Evolutionary conservation across 1,140 invertebrate genomes (phyloP), one percentile per base, ranked within the genome.

Genomic region (Aphis gossypii): DNA sequence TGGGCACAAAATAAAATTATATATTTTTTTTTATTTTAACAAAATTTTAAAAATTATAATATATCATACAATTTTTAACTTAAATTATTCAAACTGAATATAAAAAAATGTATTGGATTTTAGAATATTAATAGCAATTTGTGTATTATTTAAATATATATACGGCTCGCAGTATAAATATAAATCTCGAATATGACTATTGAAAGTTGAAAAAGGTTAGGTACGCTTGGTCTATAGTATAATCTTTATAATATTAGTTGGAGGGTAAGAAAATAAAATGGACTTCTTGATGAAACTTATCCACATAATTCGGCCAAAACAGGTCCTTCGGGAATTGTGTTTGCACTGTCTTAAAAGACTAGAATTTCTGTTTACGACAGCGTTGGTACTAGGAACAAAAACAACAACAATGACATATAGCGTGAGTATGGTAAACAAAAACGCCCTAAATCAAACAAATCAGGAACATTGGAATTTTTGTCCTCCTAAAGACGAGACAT

Each of bases 401-500:
- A 89, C 87, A 89, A 89, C 8, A 54, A 89, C 87, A 54, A 89
- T 48, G 23, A 35, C 20, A 76, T 76, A 76, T 76, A 51, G 25
- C 51, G 8, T 46, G 84, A 11, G 25, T 44, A 87, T 30, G 30
- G 84, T n/a, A 87, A 89, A 89, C 48, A 54, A 89, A 46, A 56
- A n/a, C 8, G n/a, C 35, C 87, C 46, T n/a, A 46, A 48, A 46
- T 87, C 30, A 87, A 48, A 87, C 86, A 87, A 87, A 41, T 41
- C 44, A 30, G 2, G 20, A 83, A 41, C 84, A 44, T 46, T 25
- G 84, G 44, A 44, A 87, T 51, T 87, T 48, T 87, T 41, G 38
- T 84, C 38, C 25, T 25, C 44, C 5, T 7, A 2, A 46, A 46
- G 14, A 87, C 86, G 35, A 76, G 60, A 76, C 44, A 11, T 30